A percentile compares a stretch with the other conserved stretches of the same genome.
These are phyloP conservation scores for Xestia xanthographa DNA, from an alignment of 2,888 invertebrate species.

Conservation along the genomic window DNA sequence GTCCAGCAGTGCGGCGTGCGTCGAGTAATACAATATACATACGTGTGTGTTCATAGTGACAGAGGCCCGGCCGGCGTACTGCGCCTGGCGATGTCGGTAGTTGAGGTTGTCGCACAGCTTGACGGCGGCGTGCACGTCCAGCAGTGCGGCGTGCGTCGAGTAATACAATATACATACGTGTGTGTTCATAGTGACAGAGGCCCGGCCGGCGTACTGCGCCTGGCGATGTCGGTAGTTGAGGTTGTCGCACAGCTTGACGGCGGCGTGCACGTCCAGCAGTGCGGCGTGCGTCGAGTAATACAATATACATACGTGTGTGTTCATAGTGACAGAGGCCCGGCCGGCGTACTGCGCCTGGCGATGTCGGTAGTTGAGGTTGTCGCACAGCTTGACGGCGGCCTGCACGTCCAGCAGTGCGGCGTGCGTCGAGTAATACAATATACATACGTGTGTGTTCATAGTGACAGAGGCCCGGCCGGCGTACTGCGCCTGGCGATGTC, in stretches of 20 bases:
- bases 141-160: constrained; percentile 92
- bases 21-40: constrained; percentile 70
- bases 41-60: constrained; percentile 99
- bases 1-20: constrained; percentile 96
- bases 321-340: constrained; percentile 98
- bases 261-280: constrained; percentile 95
- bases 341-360: constrained; percentile 99
- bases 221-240: constrained; percentile 98
- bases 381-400: constrained; percentile 94
- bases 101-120: constrained; percentile 97
- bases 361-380: constrained; percentile 98
- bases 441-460: constrained; percentile 97
- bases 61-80: constrained; percentile 98
- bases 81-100: constrained; percentile 98
- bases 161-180: constrained; percentile 91
- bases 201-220: constrained; percentile 99
- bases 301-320: constrained; percentile 94
- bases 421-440: constrained; percentile 53
- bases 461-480: constrained; percentile 99
- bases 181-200: constrained; percentile 99
- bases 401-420: constrained; percentile 96
- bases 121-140: constrained; percentile 95
- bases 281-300: constrained; percentile 90
- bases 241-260: constrained; percentile 96
- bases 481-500: constrained; percentile 99